Evolutionary conservation across 2,113 vertebrate species (phyloP).

Genomic region (Syrmaticus mikado): DNA sequence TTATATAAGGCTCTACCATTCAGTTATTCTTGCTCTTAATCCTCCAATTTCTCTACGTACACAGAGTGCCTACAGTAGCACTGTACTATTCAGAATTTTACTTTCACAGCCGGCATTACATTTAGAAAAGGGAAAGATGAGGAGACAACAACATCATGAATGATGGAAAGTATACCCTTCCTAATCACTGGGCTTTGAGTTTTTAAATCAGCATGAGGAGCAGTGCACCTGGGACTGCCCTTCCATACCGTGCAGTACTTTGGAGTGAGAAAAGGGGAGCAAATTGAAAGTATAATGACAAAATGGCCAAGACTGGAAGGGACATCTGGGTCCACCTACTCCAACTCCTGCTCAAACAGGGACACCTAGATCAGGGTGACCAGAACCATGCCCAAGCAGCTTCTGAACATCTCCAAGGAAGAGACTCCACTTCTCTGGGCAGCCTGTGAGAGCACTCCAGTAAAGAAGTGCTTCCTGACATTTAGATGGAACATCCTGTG

Average conservation of each 20-base stretch:
- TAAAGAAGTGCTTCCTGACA: neutral
- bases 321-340: neutral
- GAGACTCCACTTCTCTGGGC: neutral
- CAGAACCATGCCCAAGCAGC: neutral
- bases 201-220: slow-evolving; percentile 8
- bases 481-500: neutral
- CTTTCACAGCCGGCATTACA: neutral
- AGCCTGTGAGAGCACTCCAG: neutral
- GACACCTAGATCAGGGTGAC: neutral
- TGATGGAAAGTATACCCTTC: neutral
- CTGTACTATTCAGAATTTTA: neutral
- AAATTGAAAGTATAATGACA: neutral
- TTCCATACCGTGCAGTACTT: neutral
- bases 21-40: neutral
- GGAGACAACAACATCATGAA: neutral
- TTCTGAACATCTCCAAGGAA: neutral
- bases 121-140: neutral
- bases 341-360: neutral
- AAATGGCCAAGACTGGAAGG: neutral
- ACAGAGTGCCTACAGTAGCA: neutral
- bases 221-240: slow-evolving; percentile 9
- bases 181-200: neutral
- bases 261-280: neutral
- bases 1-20: slow-evolving; percentile 14
- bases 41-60: neutral